Evolutionary conservation across 2,888 invertebrate species (phyloP).

Genomic region (Ischnus inquisitorius): DNA sequence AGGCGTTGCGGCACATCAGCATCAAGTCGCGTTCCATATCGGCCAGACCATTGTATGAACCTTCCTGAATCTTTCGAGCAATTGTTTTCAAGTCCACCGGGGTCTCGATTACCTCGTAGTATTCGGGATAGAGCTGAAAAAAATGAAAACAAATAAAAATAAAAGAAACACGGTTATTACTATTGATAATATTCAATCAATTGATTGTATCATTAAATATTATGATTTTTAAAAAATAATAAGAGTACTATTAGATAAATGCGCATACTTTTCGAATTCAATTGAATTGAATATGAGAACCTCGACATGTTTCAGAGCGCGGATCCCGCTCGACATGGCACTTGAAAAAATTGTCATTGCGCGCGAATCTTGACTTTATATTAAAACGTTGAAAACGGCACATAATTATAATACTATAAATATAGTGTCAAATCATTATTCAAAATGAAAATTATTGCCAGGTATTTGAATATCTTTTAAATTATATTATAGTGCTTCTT

Average conservation of each 20-base stretch:
- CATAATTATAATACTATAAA: too few relatives aligned
- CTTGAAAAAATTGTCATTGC: too few relatives aligned
- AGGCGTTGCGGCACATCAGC: conserved; percentile 97
- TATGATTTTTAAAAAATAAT: too few relatives aligned
- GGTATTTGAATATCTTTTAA: neutral
- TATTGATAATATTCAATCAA: neutral
- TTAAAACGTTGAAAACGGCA: too few relatives aligned
- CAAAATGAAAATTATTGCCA: neutral
- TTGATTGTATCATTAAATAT: neutral
- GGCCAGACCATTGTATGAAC: conserved; percentile 91
- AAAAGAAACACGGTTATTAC: conserved; percentile 23
- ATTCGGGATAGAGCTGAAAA: conserved; percentile 94
- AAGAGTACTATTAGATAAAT: too few relatives aligned
- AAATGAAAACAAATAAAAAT: conserved; percentile 41
- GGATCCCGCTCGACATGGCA: too few relatives aligned
- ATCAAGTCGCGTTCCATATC: conserved; percentile 96
- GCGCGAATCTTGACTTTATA: too few relatives aligned
- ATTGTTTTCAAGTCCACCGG: conserved; percentile 98
- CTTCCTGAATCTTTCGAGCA: conserved; percentile 95
- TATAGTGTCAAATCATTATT: too few relatives aligned
- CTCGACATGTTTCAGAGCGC: too few relatives aligned
- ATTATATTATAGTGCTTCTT: too few relatives aligned
- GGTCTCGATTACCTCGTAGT: conserved; percentile 96
- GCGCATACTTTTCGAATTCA: too few relatives aligned
- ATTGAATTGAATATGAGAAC: too few relatives aligned